A percentile compares a stretch with the other conserved stretches of the same genome.
Conservation (phyloP, 2,797 vertebrate genomes). For the Periparus ater region DNA sequence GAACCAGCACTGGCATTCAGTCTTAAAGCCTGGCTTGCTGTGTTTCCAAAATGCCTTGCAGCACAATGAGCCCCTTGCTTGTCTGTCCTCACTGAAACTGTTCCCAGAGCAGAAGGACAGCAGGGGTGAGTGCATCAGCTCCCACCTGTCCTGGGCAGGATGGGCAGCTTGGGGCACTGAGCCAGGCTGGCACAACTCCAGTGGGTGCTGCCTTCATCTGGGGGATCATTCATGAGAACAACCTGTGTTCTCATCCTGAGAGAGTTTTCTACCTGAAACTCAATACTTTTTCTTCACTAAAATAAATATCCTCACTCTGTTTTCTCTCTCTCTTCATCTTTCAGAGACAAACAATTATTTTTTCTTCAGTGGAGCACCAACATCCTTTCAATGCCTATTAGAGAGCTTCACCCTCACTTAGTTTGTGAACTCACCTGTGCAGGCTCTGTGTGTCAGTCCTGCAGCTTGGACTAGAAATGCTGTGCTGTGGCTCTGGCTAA, state of each 20-base stretch:
- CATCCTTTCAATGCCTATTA: not conserved
- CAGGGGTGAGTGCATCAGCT: not conserved
- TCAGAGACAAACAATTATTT: not conserved
- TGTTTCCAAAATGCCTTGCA: not conserved
- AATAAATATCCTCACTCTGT: rapidly evolving
- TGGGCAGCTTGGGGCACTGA: rapidly evolving
- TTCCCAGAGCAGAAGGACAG: not conserved
- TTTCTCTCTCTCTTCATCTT: not conserved
- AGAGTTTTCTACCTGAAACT: not conserved
- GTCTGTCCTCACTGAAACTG: not conserved
- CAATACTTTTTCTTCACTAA: not conserved
- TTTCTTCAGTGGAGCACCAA: not conserved
- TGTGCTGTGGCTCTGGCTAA: not conserved
- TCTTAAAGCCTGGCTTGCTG: not conserved
- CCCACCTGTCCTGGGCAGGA: rapidly evolving
- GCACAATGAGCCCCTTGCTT: not conserved
- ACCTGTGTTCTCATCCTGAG: not conserved
- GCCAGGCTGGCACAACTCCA: not conserved
- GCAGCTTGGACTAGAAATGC: not conserved
- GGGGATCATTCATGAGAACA: not conserved
- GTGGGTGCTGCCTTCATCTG: rapidly evolving
- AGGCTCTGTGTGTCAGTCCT: not conserved
- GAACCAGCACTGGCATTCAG: not conserved
- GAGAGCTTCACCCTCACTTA: not conserved
- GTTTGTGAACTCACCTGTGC: not conserved